Evolutionary conservation across 2,888 invertebrate species (phyloP).

Genomic region (Biston betularia): DNA sequence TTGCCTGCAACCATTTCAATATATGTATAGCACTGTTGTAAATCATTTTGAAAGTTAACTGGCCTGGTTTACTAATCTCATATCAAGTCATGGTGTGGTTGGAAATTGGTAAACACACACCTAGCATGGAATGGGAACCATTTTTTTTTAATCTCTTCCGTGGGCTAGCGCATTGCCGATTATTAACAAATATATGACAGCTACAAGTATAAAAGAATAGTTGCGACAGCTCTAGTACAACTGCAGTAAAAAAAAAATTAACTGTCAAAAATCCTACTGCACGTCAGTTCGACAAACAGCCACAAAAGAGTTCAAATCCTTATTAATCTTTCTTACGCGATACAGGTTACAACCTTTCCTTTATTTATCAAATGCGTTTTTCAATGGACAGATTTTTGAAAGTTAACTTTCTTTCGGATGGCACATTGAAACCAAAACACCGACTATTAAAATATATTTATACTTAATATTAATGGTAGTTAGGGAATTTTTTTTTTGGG

Average conservation of each 20-base stretch:
- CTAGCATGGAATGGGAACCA: too few relatives aligned
- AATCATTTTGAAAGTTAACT: too few relatives aligned
- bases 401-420: conserved; percentile 9
- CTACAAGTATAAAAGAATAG: not conserved
- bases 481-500: conserved; percentile 27
- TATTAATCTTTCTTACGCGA: not conserved
- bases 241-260: conserved; percentile 3
- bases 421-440: conserved; percentile 7
- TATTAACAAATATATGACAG: not conserved
- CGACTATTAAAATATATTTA: conserved; percentile 15
- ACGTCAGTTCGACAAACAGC: not conserved
- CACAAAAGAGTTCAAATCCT: not conserved
- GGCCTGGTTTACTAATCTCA: too few relatives aligned
- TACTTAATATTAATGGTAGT: conserved; percentile 21
- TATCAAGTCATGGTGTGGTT: too few relatives aligned
- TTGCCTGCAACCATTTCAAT: too few relatives aligned
- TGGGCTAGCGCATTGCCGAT: not conserved
- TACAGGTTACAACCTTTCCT: not conserved
- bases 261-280: not conserved
- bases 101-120: too few relatives aligned
- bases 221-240: not conserved
- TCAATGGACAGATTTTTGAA: conserved; percentile 7
- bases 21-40: too few relatives aligned
- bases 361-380: not conserved
- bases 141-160: too few relatives aligned